Evolutionary conservation across 1,140 invertebrate species (phyloP).

Genomic region (Gryon sp.): DNA sequence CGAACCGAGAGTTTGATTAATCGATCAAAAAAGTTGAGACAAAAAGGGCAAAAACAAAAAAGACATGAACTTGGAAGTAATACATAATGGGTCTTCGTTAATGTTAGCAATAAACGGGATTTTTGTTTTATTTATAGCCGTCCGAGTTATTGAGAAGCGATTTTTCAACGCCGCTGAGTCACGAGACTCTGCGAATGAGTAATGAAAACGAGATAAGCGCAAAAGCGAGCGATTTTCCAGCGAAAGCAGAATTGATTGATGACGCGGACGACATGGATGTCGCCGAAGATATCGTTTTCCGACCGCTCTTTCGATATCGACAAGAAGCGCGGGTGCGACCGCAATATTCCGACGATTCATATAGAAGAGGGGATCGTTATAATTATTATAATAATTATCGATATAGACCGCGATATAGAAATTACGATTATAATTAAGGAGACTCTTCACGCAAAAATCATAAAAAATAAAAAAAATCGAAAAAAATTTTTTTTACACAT

Average conservation of each 20-base stretch:
- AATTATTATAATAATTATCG: constrained; percentile 39
- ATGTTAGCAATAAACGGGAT: constrained; percentile 39
- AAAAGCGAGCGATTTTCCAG: not conserved
- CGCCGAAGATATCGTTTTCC: constrained; percentile 75
- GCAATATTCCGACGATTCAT: constrained; percentile 42
- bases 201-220: constrained; percentile 5
- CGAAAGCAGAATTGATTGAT: not conserved
- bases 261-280: constrained; percentile 72
- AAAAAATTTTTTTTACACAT: constrained; percentile 5
- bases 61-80: too few relatives aligned
- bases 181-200: not conserved
- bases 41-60: too few relatives aligned
- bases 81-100: too few relatives aligned
- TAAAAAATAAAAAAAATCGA: too few relatives aligned
- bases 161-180: constrained; percentile 17
- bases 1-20: not conserved
- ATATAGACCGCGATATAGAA: constrained; percentile 23
- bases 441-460: not conserved
- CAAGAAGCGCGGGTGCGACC: constrained; percentile 66
- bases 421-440: constrained; percentile 25
- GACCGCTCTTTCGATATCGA: constrained; percentile 74
- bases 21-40: too few relatives aligned
- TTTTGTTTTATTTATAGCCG: constrained; percentile 49
- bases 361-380: constrained; percentile 21
- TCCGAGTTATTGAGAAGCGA: constrained; percentile 21